Evolutionary conservation across 2,888 invertebrate genomes (phyloP), one percentile per base, ranked within the genome.

Genomic region (Drosophila histrio): DNA sequence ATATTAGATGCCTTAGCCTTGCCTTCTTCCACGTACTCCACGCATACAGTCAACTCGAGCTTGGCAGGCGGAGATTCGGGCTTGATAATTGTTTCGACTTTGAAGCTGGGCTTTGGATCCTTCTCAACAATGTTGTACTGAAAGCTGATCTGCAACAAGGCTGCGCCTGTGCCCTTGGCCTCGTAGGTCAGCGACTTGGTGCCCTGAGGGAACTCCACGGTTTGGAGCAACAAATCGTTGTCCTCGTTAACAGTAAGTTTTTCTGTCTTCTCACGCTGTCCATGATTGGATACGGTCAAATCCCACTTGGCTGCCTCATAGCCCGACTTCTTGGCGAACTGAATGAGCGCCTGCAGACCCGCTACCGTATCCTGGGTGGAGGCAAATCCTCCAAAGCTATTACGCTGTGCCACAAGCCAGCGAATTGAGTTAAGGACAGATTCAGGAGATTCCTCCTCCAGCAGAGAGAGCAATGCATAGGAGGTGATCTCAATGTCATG

Each of bases 91-190:
- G 97, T 96, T 92, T 97, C 96, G 4, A 98, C 93, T 34, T 94
- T 96, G 92, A 97, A 98, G 73, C 96, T 93, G 1, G 97, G 97
- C 94, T 96, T 96, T 9, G 96, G 95, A 8, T 96, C 96, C 13
- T 97, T 97, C 15, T 97, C 97, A 89, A 97, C 96, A 66, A 97
- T 94, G 90, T 96, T 96, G 88, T 97, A 97, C 44, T 94, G 94
- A 77, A 96, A 97, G 2, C 95, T 94, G 28, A 98, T 94, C 86
- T 96, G 96, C 39, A 96, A 93, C 34, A 97, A 91, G 0, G 95
- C 96, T 46, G 97, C 93, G 9, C 98, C 98, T 28, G 93, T 94
- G 13, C 98, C 98, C 79, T 94, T 94, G 0, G 96, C 97, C 49
- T 94, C 94, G 22, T 97, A 93, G 61, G 95, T 94, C 2, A 97